Evolutionary conservation across 2,888 invertebrate genomes (phyloP).

Genomic region (Galerucella pusilla): DNA sequence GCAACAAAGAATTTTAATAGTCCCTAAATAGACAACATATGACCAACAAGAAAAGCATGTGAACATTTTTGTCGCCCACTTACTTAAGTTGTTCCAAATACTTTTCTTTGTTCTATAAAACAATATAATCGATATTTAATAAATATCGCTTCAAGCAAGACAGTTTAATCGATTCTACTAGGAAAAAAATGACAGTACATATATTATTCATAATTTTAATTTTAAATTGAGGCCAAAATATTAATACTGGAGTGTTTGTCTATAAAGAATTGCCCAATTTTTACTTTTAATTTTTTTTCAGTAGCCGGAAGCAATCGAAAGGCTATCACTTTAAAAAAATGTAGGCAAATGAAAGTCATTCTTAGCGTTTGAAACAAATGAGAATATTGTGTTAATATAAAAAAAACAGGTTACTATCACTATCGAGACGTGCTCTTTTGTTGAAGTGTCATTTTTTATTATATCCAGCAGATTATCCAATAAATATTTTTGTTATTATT

Average conservation of each 20-base stretch:
- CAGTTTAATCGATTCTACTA: neutral
- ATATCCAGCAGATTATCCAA: too few species aligned
- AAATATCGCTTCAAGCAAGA: neutral
- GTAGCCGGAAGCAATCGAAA: slow-evolving; percentile 22
- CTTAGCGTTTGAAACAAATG: slow-evolving; percentile 14
- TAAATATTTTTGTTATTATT: too few species aligned
- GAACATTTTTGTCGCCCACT: neutral
- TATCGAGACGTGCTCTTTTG: slow-evolving; percentile 5
- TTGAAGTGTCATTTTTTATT: neutral
- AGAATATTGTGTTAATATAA: neutral
- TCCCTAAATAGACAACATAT: too few species aligned
- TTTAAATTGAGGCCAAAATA: slow-evolving; percentile 3
- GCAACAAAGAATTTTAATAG: too few species aligned
- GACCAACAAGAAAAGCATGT: too few species aligned
- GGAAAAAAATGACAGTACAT: neutral
- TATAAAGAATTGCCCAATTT: slow-evolving; percentile 12
- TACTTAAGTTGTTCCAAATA: neutral
- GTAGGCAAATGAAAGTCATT: slow-evolving; percentile 39
- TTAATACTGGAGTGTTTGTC: neutral
- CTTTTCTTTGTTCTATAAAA: too few species aligned
- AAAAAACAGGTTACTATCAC: slow-evolving; percentile 16
- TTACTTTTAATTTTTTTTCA: slow-evolving; percentile 17
- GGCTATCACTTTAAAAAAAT: slow-evolving; percentile 17
- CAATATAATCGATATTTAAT: neutral
- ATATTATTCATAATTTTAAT: neutral